A percentile compares a stretch with the other conserved stretches of the same genome.
Conservation (phyloP, 2,888 invertebrate species). For the Platypus cylindrus region DNA sequence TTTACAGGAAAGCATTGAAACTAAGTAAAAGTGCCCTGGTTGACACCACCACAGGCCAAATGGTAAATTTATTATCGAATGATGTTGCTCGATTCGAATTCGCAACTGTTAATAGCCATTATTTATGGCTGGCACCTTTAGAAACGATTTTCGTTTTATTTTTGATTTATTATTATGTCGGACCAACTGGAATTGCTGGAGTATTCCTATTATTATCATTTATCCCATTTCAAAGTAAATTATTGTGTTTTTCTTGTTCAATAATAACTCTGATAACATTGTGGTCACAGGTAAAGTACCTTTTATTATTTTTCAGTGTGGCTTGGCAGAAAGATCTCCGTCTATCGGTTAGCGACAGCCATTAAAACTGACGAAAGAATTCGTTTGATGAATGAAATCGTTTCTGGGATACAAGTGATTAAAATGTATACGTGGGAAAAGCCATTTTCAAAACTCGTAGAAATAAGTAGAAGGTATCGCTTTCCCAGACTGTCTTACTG, state of each 20-base stretch:
- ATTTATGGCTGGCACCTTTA: constrained; percentile 43
- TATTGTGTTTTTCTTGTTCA: too few relatives aligned
- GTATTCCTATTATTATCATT: constrained; percentile 29
- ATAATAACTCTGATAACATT: constrained; percentile 2
- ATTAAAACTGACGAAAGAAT: constrained; percentile 71
- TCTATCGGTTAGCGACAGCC: constrained; percentile 60
- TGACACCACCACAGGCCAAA: constrained; percentile 60
- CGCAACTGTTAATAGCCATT: constrained; percentile 12
- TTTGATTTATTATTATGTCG: constrained; percentile 37
- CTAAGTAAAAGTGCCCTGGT: constrained; percentile 72
- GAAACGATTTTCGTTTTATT: constrained; percentile 43
- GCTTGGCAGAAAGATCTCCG: constrained; percentile 59
- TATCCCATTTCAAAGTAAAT: constrained; percentile 31
- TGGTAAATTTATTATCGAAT: constrained; percentile 51
- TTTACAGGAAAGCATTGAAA: constrained; percentile 58
- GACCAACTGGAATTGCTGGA: constrained; percentile 32
- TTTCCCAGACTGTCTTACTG: too few relatives aligned
- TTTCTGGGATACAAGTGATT: constrained; percentile 78
- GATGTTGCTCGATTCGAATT: constrained; percentile 76
- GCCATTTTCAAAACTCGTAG: constrained; percentile 68
- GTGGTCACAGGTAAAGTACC: too few relatives aligned
- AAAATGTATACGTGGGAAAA: constrained; percentile 95
- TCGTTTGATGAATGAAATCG: constrained; percentile 76
- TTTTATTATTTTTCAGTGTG: constrained; percentile 24
- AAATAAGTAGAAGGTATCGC: constrained; percentile 41